phyloP scores from a whole-genome alignment of 2,113 vertebrate species.

The Rhinolophus sinicus region DNA sequence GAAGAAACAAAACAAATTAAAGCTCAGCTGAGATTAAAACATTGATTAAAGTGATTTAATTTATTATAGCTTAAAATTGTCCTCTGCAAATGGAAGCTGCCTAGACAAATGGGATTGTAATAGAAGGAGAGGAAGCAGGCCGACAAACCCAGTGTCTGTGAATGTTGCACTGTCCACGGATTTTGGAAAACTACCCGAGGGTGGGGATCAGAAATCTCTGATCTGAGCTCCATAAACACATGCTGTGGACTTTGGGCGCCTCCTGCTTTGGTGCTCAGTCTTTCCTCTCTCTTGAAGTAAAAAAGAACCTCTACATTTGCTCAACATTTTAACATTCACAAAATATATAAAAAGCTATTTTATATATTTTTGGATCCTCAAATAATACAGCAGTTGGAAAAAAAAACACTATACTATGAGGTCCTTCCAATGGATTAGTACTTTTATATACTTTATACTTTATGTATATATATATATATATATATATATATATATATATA shows the following conservation, averaged over 20 bases:
- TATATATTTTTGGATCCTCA: background rate
- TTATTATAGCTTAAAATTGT: constrained; percentile 61
- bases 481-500: background rate
- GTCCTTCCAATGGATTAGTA: background rate
- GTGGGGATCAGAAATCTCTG: background rate
- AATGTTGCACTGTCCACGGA: background rate
- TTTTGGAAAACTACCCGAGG: background rate
- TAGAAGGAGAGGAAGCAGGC: background rate
- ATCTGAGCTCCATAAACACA: background rate
- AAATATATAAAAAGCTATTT: background rate
- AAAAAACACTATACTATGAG: background rate
- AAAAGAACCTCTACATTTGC: background rate
- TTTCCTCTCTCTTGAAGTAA: background rate
- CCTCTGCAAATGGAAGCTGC: constrained; percentile 1
- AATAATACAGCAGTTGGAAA: background rate
- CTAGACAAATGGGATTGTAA: background rate
- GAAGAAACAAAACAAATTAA: constrained; percentile 52
- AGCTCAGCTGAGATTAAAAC: constrained; percentile 64
- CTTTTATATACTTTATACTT: background rate
- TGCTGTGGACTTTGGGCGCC: background rate
- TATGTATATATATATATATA: background rate
- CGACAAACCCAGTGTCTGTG: background rate
- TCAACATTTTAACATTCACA: background rate
- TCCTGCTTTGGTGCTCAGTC: background rate
- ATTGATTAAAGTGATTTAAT: constrained; percentile 58